Base-by-base conservation (phyloP, 1,140 invertebrate species). In the Drosophila burlai region DNA sequence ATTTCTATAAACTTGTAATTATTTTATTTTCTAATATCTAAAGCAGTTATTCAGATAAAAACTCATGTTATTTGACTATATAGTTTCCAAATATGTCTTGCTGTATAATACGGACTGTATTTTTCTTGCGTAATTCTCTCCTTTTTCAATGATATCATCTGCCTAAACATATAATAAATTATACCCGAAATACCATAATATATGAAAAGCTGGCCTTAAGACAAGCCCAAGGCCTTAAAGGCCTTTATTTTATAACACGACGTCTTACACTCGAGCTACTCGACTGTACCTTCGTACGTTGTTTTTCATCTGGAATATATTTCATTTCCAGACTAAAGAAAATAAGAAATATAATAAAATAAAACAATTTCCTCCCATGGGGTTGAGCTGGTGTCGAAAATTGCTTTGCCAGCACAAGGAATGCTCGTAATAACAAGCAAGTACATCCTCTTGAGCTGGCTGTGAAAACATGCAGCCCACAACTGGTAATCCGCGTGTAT, bases 401-500 rank as follows among this genome's bases (percentile, higher is more conserved):
- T 73, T 74, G 71, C 54, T 74, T 72, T 45, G 71, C 55, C 55
- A 43, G 18, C 67, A 54, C 46, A 45, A 43, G 31, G 31, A 60
- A 52, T 16, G 54, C 54, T 57, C 54, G 54, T n/a, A 74, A 73
- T 61, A 74, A 40, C 49, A 45, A 36, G 43, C 36, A 57, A 62
- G 46, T 21, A 61, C 52, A 72, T 73, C 45, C 68, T 73, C 34
- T 73, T 26, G 24, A 43, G 65, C 11, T 31, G 45, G n/a, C 65
- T 73, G 54, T 31, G 38, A 72, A 73, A 73, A 61, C 68, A 74
- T 43, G 58, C 26, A 75, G 52, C 71, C 71, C 64, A 67, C 55
- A 68, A 68, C 57, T 77, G 75, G 74, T 68, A 77, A 77, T 77
- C 74, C 74, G 47, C 42, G 63, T 49, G 49, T 63, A 55, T 54